Evolutionary conservation across 1,140 invertebrate species (phyloP).

Genomic region (Oreohelix idahoensis): DNA sequence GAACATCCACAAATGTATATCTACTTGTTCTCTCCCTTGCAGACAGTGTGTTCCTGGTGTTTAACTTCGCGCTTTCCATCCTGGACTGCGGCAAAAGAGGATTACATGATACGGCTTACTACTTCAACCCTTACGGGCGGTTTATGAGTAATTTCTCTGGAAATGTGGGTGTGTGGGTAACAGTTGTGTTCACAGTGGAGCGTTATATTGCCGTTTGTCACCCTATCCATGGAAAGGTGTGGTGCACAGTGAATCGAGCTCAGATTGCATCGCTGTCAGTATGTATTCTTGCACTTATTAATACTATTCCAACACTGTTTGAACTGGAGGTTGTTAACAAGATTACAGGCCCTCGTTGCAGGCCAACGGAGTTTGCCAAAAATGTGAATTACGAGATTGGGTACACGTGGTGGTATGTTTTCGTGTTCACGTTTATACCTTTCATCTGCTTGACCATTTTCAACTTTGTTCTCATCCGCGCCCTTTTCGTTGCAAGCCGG

Average conservation of each 20-base stretch:
- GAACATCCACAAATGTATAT: slow-evolving; percentile 83
- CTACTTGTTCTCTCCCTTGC: slow-evolving; percentile 82
- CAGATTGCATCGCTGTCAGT: slow-evolving; percentile 52
- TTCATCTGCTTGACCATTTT: slow-evolving; percentile 80
- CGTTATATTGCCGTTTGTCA: slow-evolving; percentile 84
- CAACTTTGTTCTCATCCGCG: slow-evolving; percentile 80
- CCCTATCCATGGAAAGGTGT: slow-evolving; percentile 82
- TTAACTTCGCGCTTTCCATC: slow-evolving; percentile 69
- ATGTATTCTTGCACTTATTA: slow-evolving; percentile 49
- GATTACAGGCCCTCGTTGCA: slow-evolving; percentile 62
- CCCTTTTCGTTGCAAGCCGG: slow-evolving; percentile 77
- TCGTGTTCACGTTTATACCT: slow-evolving; percentile 80
- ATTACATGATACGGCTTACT: slow-evolving; percentile 50
- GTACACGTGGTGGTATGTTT: slow-evolving; percentile 79
- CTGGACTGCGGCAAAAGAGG: slow-evolving; percentile 51
- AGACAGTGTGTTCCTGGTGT: slow-evolving; percentile 82
- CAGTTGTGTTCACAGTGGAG: slow-evolving; percentile 85
- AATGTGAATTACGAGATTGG: slow-evolving; percentile 77
- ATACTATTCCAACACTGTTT: slow-evolving; percentile 61
- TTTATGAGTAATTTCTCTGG: slow-evolving; percentile 80
- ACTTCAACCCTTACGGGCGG: slow-evolving; percentile 75
- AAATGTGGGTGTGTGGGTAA: slow-evolving; percentile 83
- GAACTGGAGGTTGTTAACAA: slow-evolving; percentile 54
- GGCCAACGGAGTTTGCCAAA: slow-evolving; percentile 51
- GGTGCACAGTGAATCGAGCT: slow-evolving; percentile 78